Evolutionary conservation across 2,888 invertebrate species (phyloP).

Genomic region (Acanthacorydalis orientalis): DNA sequence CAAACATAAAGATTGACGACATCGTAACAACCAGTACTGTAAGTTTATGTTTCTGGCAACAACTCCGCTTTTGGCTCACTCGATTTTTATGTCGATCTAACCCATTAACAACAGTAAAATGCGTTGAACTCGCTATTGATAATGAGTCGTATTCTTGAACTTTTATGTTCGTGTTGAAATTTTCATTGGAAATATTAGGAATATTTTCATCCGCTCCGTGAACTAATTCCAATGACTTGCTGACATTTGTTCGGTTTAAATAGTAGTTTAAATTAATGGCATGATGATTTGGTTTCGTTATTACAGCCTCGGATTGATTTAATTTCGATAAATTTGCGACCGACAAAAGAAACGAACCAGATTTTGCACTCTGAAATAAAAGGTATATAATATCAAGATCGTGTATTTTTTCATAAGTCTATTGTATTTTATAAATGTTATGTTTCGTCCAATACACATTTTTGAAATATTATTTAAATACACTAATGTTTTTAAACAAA

Average conservation of each 20-base stretch:
- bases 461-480: too few relatives aligned
- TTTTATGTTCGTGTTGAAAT: slow-evolving; percentile 11
- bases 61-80: slow-evolving; percentile 35
- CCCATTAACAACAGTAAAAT: slow-evolving; percentile 71
- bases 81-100: slow-evolving; percentile 28
- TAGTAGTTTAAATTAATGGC: slow-evolving; percentile 22
- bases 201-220: slow-evolving; percentile 8
- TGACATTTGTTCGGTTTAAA: slow-evolving; percentile 15
- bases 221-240: slow-evolving; percentile 20
- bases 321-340: slow-evolving; percentile 49
- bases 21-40: slow-evolving; percentile 68
- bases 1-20: slow-evolving; percentile 65
- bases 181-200: slow-evolving; percentile 14
- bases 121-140: slow-evolving; percentile 71
- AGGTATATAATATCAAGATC: slow-evolving; percentile 5
- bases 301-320: slow-evolving; percentile 14
- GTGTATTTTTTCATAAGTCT: not conserved
- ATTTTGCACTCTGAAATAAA: slow-evolving; percentile 56
- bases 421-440: too few relatives aligned
- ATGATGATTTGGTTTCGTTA: slow-evolving; percentile 14
- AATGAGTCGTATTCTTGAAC: slow-evolving; percentile 34
- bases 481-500: too few relatives aligned
- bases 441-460: too few relatives aligned
- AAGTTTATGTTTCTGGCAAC: slow-evolving; percentile 63
- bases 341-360: slow-evolving; percentile 61